Conservation (phyloP, 2,113 vertebrate genomes). For the Zosterops hypoxanthus region DNA sequence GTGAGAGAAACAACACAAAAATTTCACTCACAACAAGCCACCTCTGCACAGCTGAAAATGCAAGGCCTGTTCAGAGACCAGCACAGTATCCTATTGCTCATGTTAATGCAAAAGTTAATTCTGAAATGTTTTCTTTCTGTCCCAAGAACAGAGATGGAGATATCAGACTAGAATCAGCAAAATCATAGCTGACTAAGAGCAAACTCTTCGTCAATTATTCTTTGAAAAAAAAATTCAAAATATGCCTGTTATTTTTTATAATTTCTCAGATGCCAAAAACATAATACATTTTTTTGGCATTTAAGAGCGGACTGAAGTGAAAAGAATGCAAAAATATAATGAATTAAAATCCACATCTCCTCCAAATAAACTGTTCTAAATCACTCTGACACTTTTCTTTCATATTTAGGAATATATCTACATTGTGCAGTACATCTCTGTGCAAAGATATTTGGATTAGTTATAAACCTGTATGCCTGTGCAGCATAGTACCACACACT, state of each 20-base stretch:
- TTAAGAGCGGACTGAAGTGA: not conserved
- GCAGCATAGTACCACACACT: not conserved
- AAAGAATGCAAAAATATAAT: not conserved
- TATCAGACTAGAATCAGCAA: not conserved
- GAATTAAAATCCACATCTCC: not conserved
- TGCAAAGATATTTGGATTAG: not conserved
- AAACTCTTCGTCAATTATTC: not conserved
- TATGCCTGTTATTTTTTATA: not conserved
- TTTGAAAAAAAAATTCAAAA: not conserved
- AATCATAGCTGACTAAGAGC: not conserved
- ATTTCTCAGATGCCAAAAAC: not conserved
- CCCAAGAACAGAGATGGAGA: not conserved
- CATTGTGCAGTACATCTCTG: not conserved
- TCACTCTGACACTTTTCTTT: not conserved
- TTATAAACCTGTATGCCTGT: not conserved
- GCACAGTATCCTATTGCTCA: not conserved
- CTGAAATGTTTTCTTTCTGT: not conserved
- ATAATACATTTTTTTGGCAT: not conserved
- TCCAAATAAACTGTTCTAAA: not conserved
- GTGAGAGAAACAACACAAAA: not conserved
- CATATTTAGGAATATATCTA: not conserved
- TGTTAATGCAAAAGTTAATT: not conserved
- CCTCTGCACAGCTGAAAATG: not conserved
- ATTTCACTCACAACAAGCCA: not conserved
- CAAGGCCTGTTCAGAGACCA: not conserved